phyloP scores from a whole-genome alignment of 2,113 vertebrate genomes.

The Prolemur simus region DNA sequence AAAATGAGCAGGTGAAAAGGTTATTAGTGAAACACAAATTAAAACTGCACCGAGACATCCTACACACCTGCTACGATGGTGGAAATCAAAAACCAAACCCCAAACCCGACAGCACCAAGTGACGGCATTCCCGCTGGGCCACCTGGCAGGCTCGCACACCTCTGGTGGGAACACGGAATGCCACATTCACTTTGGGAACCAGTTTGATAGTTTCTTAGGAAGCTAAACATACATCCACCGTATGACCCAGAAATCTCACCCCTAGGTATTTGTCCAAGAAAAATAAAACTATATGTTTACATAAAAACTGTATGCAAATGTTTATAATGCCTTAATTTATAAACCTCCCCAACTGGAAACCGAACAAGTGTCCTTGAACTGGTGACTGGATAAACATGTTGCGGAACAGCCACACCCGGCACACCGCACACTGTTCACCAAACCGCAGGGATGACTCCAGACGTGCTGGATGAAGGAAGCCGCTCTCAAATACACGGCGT shows the following conservation, averaged over 20 bases:
- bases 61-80: neutral
- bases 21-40: neutral
- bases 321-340: neutral
- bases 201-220: neutral
- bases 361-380: neutral
- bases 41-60: neutral
- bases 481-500: accelerated
- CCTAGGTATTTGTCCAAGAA: neutral
- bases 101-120: neutral
- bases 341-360: neutral
- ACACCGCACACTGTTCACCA: accelerated
- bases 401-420: accelerated
- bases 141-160: accelerated
- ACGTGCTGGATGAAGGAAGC: neutral
- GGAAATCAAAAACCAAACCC: neutral
- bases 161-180: neutral
- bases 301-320: neutral
- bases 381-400: accelerated
- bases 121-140: accelerated
- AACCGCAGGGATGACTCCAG: neutral
- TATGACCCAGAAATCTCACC: neutral
- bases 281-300: neutral
- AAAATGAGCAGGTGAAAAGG: neutral
- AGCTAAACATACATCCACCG: neutral
- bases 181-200: accelerated